A percentile compares a stretch with the other conserved stretches of the same genome.
Evolutionary conservation across 1,140 invertebrate genomes (phyloP).

Genomic region (Drosophila funebris): DNA sequence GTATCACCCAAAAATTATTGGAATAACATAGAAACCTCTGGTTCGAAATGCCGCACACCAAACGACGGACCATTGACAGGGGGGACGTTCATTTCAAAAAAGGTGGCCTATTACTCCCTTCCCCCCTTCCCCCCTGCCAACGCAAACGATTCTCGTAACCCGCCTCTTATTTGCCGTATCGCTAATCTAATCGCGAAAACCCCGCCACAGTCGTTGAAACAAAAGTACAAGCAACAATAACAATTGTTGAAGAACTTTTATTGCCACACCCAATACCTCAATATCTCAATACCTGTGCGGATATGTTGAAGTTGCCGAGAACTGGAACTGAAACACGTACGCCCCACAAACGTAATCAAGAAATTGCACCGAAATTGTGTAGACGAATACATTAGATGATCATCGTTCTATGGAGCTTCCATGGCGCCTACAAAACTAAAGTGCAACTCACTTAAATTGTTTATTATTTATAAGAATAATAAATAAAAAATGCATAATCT

Average conservation of each 20-base stretch:
- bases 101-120: slow-evolving; percentile 24
- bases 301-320: slow-evolving; percentile 3
- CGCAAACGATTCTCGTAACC: background rate
- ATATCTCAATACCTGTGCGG: background rate
- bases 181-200: slow-evolving; percentile 79
- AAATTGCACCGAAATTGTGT: background rate
- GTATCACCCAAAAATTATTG: slow-evolving; percentile 35
- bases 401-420: background rate
- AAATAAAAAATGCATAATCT: slow-evolving; percentile 74
- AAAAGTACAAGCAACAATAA: slow-evolving; percentile 70
- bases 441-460: slow-evolving; percentile 8
- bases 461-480: slow-evolving; percentile 61
- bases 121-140: background rate
- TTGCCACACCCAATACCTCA: slow-evolving; percentile 66
- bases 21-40: slow-evolving; percentile 29
- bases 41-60: background rate
- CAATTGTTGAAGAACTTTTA: slow-evolving; percentile 60
- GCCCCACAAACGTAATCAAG: background rate
- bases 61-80: slow-evolving; percentile 12
- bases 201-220: slow-evolving; percentile 72
- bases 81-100: slow-evolving; percentile 44
- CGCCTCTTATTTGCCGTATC: slow-evolving; percentile 46
- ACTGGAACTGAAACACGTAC: slow-evolving; percentile 12
- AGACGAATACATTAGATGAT: background rate
- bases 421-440: slow-evolving; percentile 19